Conservation (phyloP, 1,140 invertebrate genomes). For the Nymphalis io region DNA sequence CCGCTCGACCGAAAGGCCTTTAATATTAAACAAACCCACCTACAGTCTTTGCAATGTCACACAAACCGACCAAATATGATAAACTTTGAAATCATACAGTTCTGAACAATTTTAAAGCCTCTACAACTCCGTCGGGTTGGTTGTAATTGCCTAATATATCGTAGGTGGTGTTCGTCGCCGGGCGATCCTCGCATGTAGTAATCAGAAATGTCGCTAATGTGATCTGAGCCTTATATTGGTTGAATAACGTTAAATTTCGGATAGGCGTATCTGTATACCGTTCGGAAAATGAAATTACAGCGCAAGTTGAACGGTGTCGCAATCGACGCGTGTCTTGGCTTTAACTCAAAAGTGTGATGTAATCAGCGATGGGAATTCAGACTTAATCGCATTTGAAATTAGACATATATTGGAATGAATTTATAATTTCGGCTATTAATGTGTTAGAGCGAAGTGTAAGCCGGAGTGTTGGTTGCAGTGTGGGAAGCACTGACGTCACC, state of each 20-base stretch:
- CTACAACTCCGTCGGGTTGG: conserved; percentile 44
- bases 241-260: conserved; percentile 30
- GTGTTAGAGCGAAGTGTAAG: conserved; percentile 33
- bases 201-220: conserved; percentile 15
- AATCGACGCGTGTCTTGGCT: conserved; percentile 65
- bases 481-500: conserved; percentile 61
- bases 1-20: conserved; percentile 55
- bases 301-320: conserved; percentile 56
- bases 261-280: conserved; percentile 34
- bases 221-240: conserved; percentile 41
- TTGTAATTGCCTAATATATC: conserved; percentile 69
- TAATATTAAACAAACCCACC: conserved; percentile 65
- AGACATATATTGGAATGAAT: conserved; percentile 12
- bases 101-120: conserved; percentile 24
- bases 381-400: conserved; percentile 36
- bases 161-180: conserved; percentile 54
- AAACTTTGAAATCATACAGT: conserved; percentile 18
- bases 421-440: conserved; percentile 14
- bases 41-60: conserved; percentile 61
- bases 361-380: conserved; percentile 39
- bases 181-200: conserved; percentile 46
- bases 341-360: conserved; percentile 42
- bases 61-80: conserved; percentile 42
- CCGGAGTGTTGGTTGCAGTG: conserved; percentile 40
- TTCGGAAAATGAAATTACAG: conserved; percentile 54